These are phyloP conservation scores for Ameiurus melas DNA, from an alignment of 2,113 vertebrate genomes.

Conservation along the genomic window DNA sequence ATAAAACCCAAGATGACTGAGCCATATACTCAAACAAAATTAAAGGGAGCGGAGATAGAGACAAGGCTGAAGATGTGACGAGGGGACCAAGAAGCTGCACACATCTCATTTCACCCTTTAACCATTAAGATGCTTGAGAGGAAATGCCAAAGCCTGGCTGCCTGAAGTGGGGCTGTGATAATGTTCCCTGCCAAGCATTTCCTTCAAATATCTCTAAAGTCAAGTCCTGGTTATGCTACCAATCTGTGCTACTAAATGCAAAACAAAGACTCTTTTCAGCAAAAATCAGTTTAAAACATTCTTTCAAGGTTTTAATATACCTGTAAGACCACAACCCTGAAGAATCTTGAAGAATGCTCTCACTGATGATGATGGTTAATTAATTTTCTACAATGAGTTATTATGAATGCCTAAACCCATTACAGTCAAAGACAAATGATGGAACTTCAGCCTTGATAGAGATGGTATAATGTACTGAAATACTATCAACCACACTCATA, in stretches of 20 bases:
- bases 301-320: not conserved
- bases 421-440: not conserved
- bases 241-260: not conserved
- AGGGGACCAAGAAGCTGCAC: constrained; percentile 46
- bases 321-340: not conserved
- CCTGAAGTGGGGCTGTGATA: constrained; percentile 53
- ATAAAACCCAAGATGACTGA: constrained; percentile 97
- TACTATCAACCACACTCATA: not conserved
- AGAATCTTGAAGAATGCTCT: not conserved
- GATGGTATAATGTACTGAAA: not conserved
- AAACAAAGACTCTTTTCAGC: not conserved
- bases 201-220: constrained; percentile 58
- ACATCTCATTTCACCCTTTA: constrained; percentile 67
- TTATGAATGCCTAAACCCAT: not conserved
- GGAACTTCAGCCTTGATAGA: not conserved
- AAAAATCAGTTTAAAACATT: not conserved
- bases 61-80: constrained; percentile 31
- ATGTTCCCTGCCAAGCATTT: constrained; percentile 49
- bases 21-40: constrained; percentile 95
- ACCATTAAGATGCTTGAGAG: constrained; percentile 60
- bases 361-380: not conserved
- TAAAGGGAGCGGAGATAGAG: constrained; percentile 77
- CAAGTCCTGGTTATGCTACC: constrained; percentile 20
- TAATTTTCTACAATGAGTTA: not conserved
- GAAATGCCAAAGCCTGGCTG: constrained; percentile 38